Percentiles rank a stretch among this genome's conserved stretches.
Evolutionary conservation across 2,113 vertebrate genomes (phyloP).

Genomic region (Gallinago undulata): DNA sequence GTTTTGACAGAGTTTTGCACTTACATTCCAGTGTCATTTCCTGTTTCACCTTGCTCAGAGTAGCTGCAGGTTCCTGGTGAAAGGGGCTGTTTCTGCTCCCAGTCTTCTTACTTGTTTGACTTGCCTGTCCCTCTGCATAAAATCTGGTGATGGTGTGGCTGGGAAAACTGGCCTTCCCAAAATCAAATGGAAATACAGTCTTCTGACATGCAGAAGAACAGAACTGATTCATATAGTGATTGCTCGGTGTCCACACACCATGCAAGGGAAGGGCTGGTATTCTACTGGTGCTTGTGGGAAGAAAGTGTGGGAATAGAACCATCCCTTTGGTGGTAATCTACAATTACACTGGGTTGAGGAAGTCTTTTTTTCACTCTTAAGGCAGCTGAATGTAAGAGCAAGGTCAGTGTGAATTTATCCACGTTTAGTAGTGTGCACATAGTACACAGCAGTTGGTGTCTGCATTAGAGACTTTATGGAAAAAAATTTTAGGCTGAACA

Average conservation of each 20-base stretch:
- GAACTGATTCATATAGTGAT: not conserved
- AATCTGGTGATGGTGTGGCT: not conserved
- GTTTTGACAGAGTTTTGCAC: not conserved
- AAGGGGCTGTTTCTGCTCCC: not conserved
- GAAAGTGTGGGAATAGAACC: not conserved
- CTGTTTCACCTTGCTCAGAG: not conserved
- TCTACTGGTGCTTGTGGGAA: not conserved
- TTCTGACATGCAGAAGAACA: not conserved
- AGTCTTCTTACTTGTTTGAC: not conserved
- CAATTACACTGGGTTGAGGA: not conserved
- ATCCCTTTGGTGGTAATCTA: not conserved
- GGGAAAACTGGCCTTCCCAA: not conserved
- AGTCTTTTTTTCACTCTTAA: not conserved
- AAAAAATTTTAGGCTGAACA: not conserved
- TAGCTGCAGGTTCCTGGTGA: not conserved
- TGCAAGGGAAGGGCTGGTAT: not conserved
- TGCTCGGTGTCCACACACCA: rapidly evolving
- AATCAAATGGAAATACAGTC: not conserved
- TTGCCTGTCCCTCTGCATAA: not conserved
- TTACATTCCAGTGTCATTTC: not conserved
- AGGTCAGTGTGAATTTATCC: not conserved
- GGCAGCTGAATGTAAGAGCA: not conserved
- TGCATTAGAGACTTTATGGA: not conserved
- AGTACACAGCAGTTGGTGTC: not conserved
- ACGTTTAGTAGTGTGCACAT: not conserved